phyloP scores from a whole-genome alignment of 2,888 invertebrate genomes.

The Pristionchus exspectatus region DNA sequence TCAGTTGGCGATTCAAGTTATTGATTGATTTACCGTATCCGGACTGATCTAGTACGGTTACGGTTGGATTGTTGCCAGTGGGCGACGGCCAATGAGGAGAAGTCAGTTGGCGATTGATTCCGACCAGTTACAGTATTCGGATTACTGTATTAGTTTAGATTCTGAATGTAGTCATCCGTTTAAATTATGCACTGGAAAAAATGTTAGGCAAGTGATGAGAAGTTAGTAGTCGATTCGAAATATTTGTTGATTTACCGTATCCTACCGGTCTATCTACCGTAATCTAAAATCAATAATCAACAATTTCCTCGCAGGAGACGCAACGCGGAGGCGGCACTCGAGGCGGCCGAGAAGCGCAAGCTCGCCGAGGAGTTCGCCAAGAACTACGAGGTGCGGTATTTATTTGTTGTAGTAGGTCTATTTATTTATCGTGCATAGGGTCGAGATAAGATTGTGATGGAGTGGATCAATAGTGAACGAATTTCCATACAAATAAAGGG shows the following conservation, averaged over 20 bases:
- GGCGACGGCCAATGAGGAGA: too few relatives aligned
- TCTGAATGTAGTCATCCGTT: too few relatives aligned
- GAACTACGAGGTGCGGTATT: slow-evolving; percentile 89
- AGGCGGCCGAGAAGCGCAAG: slow-evolving; percentile 91
- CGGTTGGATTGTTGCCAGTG: slow-evolving; percentile 80
- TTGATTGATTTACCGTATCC: background rate
- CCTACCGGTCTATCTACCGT: background rate
- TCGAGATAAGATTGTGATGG: too few relatives aligned
- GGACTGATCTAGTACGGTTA: too few relatives aligned
- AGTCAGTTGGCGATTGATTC: too few relatives aligned
- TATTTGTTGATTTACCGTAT: background rate
- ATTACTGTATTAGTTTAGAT: too few relatives aligned
- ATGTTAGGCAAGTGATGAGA: slow-evolving; percentile 93
- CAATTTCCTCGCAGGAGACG: slow-evolving; percentile 80
- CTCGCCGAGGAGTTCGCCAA: slow-evolving; percentile 97
- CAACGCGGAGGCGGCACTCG: slow-evolving; percentile 93
- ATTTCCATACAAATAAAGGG: too few relatives aligned
- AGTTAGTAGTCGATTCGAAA: slow-evolving; percentile 72
- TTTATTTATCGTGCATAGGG: background rate
- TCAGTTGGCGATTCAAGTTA: slow-evolving; percentile 60
- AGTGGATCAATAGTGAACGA: too few relatives aligned
- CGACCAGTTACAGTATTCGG: too few relatives aligned
- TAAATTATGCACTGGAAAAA: too few relatives aligned
- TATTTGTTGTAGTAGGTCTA: slow-evolving; percentile 84
- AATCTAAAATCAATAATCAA: background rate